Evolutionary conservation across 2,797 vertebrate genomes (phyloP), one percentile per base, ranked within the genome.

Genomic region (Ateles fusciceps): DNA sequence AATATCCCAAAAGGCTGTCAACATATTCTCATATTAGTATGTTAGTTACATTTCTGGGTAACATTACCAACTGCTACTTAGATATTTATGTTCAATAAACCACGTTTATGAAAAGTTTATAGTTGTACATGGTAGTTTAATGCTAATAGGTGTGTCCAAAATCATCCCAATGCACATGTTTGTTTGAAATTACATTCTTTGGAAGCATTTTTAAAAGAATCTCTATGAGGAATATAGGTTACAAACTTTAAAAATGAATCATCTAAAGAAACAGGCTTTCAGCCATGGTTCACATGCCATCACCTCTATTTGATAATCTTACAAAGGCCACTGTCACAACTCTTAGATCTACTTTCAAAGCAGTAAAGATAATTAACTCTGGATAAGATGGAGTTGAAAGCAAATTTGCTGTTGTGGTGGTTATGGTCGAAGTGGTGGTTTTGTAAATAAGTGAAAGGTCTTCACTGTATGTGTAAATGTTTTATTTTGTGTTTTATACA

Each of bases 171-270:
- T 44, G 3, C 75, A 75, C 2, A 4, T 14, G 1, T 79, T 85
- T 93, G 10, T 92, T 94, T 79, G 33, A 81, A 93, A 91, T 76
- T 33, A 26, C 7, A 22, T 57, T 61, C n/a, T 94, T 95, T 95
- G 71, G 88, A 86, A 75, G 36, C 30, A 90, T 50, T 93, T 93
- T 39, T 28, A 0, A 28, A 88, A 42, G 22, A 85, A 79, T 91
- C 21, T 72, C 1, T 91, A 4, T 83, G 52, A 78, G 24, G 9
- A 94, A 44, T 89, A 59, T 55, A 88, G 71, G 10, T 71, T 80
- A 33, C n/a, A 80, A 74, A 95, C n/a, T 94, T 96, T 64, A 44
- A 91, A 74, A 96, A 71, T 94, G 36, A 87, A 48, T 95, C 28
- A 44, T 76, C 36, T 61, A 50, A 75, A 96, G 42, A 96, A 92